Conservation (phyloP, 1,140 invertebrate species). For the Euura saliciscinereae region DNA sequence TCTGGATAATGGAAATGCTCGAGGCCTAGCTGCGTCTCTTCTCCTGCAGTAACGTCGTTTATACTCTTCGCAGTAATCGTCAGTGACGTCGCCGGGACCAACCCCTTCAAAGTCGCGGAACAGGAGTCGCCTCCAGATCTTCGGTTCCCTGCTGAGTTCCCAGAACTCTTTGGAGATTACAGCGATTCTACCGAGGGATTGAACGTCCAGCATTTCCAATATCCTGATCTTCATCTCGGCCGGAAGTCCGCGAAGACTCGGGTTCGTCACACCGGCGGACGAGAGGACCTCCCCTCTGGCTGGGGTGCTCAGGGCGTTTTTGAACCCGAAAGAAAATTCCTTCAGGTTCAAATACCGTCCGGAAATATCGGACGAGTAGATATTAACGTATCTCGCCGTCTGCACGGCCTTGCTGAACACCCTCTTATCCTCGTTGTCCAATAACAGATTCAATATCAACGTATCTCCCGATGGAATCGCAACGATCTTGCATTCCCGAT, state of each 20-base stretch:
- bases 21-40: too few species aligned
- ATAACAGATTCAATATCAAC: slow-evolving; percentile 37
- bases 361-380: slow-evolving; percentile 28
- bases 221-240: slow-evolving; percentile 36
- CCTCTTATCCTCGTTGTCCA: slow-evolving; percentile 15
- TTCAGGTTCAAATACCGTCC: slow-evolving; percentile 40
- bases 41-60: too few species aligned
- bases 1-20: too few species aligned
- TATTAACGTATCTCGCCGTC: slow-evolving; percentile 40
- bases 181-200: background rate
- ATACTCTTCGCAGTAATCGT: too few species aligned
- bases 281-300: slow-evolving; percentile 37
- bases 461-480: slow-evolving; percentile 36
- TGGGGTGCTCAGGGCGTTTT: slow-evolving; percentile 36
- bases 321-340: slow-evolving; percentile 43
- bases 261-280: slow-evolving; percentile 30
- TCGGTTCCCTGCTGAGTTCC: slow-evolving; percentile 8
- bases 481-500: slow-evolving; percentile 35
- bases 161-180: slow-evolving; percentile 20
- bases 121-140: background rate
- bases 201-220: slow-evolving; percentile 18
- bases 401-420: slow-evolving; percentile 27
- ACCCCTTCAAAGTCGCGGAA: too few species aligned
- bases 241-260: slow-evolving; percentile 40
- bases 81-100: too few species aligned